Evolutionary conservation across 2,888 invertebrate genomes (phyloP), one percentile per base, ranked within the genome.

Genomic region (Spodoptera exigua): DNA sequence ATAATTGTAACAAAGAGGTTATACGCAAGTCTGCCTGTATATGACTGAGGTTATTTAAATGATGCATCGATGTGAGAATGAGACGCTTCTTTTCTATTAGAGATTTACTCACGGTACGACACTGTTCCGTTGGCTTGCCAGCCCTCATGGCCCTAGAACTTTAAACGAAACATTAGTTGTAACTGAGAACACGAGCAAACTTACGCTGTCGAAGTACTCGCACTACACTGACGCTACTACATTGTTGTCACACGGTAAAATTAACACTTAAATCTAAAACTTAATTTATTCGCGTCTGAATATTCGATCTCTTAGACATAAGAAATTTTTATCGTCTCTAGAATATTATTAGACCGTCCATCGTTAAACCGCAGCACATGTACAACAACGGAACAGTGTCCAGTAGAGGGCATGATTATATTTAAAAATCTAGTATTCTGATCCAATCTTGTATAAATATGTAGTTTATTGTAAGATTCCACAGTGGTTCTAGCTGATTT

Each of bases 401-500:
- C 62, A 72, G 76, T 89, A 87, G 86, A 83, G 80, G 79, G 80
- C 85, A 85, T 84, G 81, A 82, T 86, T 84, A 81, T 65, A 83
- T 79, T 80, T 82, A 82, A 86, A 85, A 87, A 78, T 79, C 78
- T 91, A 90, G 88, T 89, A 88, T 85, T 90, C 87, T 86, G 88
- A 89, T 88, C 87, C 90, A 91, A 84, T 89, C 85, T 88, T 91
- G 90, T 93, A 90, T 86, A 87, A 84, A 86, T 89, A 89, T 84
- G 86, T 92, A 92, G 92, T 86, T 80, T 89, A 83, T 81, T 73
- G 78, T 89, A 89, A 87, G 87, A 89, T 86, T 88, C 85, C 85
- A 83, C 88, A 87, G 88, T 84, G 85, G 85, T 89, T 88, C 84
- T 89, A 89, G 87, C 82, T 76, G 85, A 88, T 87, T 84, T 88